phyloP scores from a whole-genome alignment of 64 coral and sea anemone genomes.

The Stichodactyla helianthus region DNA sequence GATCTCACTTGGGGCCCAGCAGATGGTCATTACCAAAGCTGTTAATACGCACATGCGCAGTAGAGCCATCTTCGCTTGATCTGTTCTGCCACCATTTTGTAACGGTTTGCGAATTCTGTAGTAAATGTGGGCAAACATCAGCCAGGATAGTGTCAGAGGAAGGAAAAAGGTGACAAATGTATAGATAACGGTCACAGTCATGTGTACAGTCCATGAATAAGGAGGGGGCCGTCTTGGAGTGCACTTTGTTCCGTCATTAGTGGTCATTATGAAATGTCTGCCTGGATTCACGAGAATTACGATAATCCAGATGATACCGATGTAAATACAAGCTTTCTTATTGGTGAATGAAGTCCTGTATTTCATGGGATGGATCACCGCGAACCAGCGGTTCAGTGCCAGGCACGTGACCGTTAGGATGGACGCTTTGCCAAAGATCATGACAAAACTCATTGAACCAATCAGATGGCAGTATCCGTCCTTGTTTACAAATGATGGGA shows the following conservation, averaged over 20 bases:
- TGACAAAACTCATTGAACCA: slow-evolving; percentile 40
- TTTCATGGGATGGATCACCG: slow-evolving; percentile 13
- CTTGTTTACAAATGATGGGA: background rate
- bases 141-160: slow-evolving; percentile 47
- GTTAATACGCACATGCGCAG: slow-evolving; percentile 12
- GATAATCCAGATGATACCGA: slow-evolving; percentile 39
- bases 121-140: slow-evolving; percentile 38
- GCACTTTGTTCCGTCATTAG: background rate
- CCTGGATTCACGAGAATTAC: background rate
- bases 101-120: background rate
- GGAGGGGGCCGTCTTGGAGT: background rate
- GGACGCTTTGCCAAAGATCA: slow-evolving; percentile 45
- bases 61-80: background rate
- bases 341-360: slow-evolving; percentile 38
- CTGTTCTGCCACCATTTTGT: background rate
- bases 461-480: slow-evolving; percentile 24
- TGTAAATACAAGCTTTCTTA: slow-evolving; percentile 33
- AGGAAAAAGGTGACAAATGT: slow-evolving; percentile 60
- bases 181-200: background rate
- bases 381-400: slow-evolving; percentile 46
- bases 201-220: background rate
- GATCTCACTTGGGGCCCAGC: background rate
- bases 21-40: background rate
- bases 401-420: slow-evolving; percentile 40
- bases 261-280: background rate